Base-by-base conservation (phyloP, 2,113 vertebrate species). In the Melozone crissalis region DNA sequence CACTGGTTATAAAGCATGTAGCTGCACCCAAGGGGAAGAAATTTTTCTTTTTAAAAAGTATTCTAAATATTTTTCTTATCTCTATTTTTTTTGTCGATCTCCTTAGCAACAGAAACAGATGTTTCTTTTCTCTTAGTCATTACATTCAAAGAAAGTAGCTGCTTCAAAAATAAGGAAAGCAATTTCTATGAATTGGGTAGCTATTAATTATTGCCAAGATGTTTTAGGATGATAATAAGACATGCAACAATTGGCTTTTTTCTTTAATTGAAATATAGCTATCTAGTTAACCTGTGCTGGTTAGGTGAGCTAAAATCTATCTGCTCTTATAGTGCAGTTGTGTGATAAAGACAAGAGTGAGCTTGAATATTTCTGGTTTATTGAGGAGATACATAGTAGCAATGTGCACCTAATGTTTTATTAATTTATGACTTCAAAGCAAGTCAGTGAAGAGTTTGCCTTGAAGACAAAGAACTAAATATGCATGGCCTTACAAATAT, bases 71-170 rank as follows among this genome's bases (percentile, higher is more conserved):
- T 97, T 97, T 92, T 95, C 96, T 97, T 96, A 47, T 95, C 93
- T 96, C 69, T 74, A 75, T 37, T 9, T 94, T 96, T 58, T 37
- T 43, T 4, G 35, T 69, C 68, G 33, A 87, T 98, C 94, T 97
- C 98, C 97, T 96, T 98, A 97, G 97, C 97, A 98, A 98, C 98
- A 97, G 96, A 97, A 97, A 97, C 97, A 98, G 98, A 97, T 98
- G 98, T 97, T 98, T 98, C 97, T 97, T 96, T 98, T 97, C 90
- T 98, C 97, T 97, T 97, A 97, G 96, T 97, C 97, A 97, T 97
- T 98, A 96, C 95, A 97, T 96, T 97, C 96, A 96, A 97, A 97
- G 95, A 97, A 97, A 97, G 95, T 96, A 97, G 93, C 96, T 97
- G 96, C 95, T 97, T 98, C 96, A 97, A 95, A 98, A 98, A 98